Evolutionary conservation across 1,140 invertebrate genomes (phyloP), one percentile per base, ranked within the genome.

Genomic region (Sitodiplosis mosellana): DNA sequence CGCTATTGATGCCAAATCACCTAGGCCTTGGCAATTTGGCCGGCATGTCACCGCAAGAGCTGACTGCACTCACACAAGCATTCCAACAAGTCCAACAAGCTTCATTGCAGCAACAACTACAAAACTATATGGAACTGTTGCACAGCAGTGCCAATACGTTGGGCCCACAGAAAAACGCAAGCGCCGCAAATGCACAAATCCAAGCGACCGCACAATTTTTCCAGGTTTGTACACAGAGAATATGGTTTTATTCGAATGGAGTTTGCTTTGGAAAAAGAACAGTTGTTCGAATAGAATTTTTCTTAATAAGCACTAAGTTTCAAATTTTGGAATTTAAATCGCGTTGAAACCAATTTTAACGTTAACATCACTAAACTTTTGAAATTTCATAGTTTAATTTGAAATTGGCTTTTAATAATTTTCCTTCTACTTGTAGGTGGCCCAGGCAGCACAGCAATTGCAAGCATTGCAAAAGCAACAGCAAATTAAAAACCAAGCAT

Each of bases 401-500:
- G 3, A 4, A 18, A 40, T 40, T 12, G 12, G 12, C 3, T 15
- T 40, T 40, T n/a, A 15, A 6, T 40, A n/a, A 40, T 6, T 5
- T 18, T 15, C 14, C 3, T 40, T 3, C 14, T 3, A 15, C 4
- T 40, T 15, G 3, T 18, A 81, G 1, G 75, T 87, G 49, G 81
- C 81, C 18, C 81, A 84, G 60, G 80, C 81, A 38, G 80, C 82
- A 2, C 81, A 85, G 61, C 84, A 85, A 52, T 69, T 86, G 34
- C 80, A 86, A 53, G 83, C 81, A 47, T 66, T 84, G 45, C 80
- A 87, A 53, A 83, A 87, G 58, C 76, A 81, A 46, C 82, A 84
- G 49, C 74, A 71, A 52, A 68, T 69, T 56, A 66, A 68, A 42
- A 64, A 67, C 48, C 61, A 68, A 49, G 58, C 65, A 19, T 34